Base-by-base conservation (phyloP, 2,113 vertebrate species). In the Phocoena phocoena region DNA sequence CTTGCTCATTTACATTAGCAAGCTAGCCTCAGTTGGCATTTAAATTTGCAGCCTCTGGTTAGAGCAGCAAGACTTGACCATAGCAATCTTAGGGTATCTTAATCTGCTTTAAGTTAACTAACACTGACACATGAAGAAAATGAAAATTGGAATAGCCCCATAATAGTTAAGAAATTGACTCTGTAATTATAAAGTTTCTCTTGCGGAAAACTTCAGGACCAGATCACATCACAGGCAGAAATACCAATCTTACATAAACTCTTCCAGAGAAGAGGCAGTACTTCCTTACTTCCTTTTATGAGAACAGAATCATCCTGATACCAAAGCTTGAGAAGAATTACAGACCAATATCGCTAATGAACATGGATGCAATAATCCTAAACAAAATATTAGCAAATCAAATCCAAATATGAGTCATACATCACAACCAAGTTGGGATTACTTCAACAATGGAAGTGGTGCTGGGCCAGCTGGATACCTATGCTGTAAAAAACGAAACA, bases 221-320 rank as follows among this genome's bases (percentile, higher is more conserved):
- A 91, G 62, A 73, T 79, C 5, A 88, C 18, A 6, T 63, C 83
- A 65, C 26, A 94, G 83, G 74, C 50, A 85, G 76, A 85, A 92
- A 96, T 77, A 53, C 2, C 28, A 67, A 55, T 82, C 12, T 92
- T 65, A 74, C 38, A 2, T 31, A 80, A 89, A 74, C 33, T 88
- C 31, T 76, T 82, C 36, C 50, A 76, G 79, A 41, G 38, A 96
- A 85, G 60, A 95, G 26, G 5, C 8, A 84, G 74, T 3, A 38
- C 33, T 91, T 81, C 10, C 47, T 58, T 70, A 73, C 4, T 89
- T 92, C 38, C 33, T 74, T 95, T 88, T 68, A 70, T 18, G n/a
- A 93, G 91, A 88, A 6, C 26, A 86, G 67, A 93, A 63, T 73
- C 68, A 93, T 93, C 21, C n/a, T 73, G 21, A 93, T 15, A 84